A percentile compares a stretch with the other conserved stretches of the same genome.
Evolutionary conservation across 2,113 vertebrate species (phyloP).

Genomic region (Penelope pileata): DNA sequence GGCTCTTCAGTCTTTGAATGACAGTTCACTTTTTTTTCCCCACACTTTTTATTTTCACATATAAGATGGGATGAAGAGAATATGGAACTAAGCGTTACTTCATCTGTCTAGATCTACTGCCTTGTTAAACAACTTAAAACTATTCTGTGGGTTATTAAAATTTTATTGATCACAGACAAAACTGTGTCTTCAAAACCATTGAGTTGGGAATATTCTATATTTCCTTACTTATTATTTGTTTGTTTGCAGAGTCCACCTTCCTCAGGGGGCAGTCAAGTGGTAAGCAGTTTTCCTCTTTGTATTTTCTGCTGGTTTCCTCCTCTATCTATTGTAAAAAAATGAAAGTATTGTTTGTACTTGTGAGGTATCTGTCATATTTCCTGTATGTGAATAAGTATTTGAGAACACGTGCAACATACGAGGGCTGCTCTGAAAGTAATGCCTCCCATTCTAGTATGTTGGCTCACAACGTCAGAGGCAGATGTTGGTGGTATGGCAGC

Average conservation of each 20-base stretch:
- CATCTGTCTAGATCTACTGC: background rate
- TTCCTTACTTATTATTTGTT: background rate
- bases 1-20: background rate
- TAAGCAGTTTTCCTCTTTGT: slow-evolving; percentile 9
- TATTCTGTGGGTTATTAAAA: background rate
- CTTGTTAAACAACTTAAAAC: background rate
- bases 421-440: background rate
- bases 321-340: background rate
- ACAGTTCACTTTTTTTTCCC: background rate
- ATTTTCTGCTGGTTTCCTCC: background rate
- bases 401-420: background rate
- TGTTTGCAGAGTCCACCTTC: slow-evolving; percentile 44
- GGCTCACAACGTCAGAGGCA: background rate
- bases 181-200: background rate
- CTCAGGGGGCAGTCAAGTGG: slow-evolving; percentile 33
- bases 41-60: background rate
- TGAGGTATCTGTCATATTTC: background rate
- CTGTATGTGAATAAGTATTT: background rate
- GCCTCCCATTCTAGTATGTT: background rate
- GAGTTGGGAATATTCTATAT: background rate
- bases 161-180: background rate
- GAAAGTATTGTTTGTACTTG: background rate
- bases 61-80: background rate
- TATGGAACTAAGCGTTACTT: background rate
- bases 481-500: background rate